Evolutionary conservation across 2,888 invertebrate genomes (phyloP).

Genomic region (Hylaea fasciaria): DNA sequence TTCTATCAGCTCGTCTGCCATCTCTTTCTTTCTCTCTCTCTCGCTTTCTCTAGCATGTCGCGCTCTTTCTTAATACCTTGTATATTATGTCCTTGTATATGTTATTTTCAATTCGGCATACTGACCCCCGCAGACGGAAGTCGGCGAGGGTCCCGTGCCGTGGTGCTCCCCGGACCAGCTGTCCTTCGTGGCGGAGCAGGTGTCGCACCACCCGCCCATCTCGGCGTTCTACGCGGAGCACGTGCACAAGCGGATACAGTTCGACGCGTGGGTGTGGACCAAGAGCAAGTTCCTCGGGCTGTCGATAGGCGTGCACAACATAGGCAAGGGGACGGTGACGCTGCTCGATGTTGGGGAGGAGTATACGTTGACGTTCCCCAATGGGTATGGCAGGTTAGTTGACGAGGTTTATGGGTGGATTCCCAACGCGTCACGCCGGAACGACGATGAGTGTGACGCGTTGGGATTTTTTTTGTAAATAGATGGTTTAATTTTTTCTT

Average conservation of each 20-base stretch:
- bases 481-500: too few relatives aligned
- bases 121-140: constrained; percentile 68
- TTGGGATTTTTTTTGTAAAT: too few relatives aligned
- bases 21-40: too few relatives aligned
- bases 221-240: constrained; percentile 99
- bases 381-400: constrained; percentile 95
- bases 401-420: too few relatives aligned
- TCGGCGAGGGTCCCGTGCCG: constrained; percentile 94
- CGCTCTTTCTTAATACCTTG: too few relatives aligned
- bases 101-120: too few relatives aligned
- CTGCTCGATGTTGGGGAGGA: constrained; percentile 96
- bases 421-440: too few relatives aligned
- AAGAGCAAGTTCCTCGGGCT: constrained; percentile 99
- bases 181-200: constrained; percentile 98
- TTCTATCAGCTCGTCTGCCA: too few relatives aligned
- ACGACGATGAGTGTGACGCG: too few relatives aligned
- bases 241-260: constrained; percentile 94
- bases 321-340: constrained; percentile 97
- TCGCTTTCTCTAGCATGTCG: too few relatives aligned
- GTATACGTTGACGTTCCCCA: constrained; percentile 98
- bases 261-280: constrained; percentile 99
- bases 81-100: too few relatives aligned
- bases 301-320: constrained; percentile 98
- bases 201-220: constrained; percentile 99
- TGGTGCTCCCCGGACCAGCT: constrained; percentile 96